Percentiles rank a stretch among this genome's conserved stretches.
phyloP scores from a whole-genome alignment of 2,797 vertebrate species.

The Mormyrus proboscirostris region DNA sequence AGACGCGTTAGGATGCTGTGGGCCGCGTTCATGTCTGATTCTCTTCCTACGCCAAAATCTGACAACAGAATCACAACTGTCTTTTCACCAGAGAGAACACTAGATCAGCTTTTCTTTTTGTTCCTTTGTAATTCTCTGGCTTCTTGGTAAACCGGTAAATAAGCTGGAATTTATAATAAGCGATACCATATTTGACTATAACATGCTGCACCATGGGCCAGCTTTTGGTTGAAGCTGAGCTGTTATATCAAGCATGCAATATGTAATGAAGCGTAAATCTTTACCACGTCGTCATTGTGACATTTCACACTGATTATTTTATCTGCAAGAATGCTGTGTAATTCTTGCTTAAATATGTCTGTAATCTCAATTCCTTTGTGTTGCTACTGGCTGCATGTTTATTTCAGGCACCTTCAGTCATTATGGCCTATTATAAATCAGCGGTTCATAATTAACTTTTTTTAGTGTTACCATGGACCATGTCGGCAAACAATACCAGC shows the following conservation, averaged over 20 bases:
- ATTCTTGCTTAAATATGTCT: not conserved
- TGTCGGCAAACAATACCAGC: not conserved
- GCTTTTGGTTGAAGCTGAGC: conserved; percentile 24
- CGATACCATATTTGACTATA: not conserved
- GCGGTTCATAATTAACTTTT: not conserved
- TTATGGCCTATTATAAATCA: not conserved
- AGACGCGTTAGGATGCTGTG: not conserved
- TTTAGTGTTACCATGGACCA: not conserved
- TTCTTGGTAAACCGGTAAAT: not conserved
- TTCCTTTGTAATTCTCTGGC: not conserved
- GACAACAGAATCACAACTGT: not conserved
- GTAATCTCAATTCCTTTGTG: not conserved
- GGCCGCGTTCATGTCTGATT: not conserved
- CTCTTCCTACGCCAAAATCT: not conserved
- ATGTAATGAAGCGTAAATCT: conserved; percentile 19
- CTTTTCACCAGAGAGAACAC: not conserved
- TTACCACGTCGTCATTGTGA: conserved; percentile 26
- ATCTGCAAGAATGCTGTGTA: conserved; percentile 4
- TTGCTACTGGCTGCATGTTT: not conserved
- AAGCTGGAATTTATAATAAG: not conserved
- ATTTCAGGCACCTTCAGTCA: not conserved
- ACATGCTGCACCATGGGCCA: not conserved
- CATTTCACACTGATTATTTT: conserved; percentile 27
- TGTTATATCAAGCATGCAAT: conserved; percentile 26
- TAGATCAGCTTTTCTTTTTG: not conserved